Percentiles rank a stretch among this genome's conserved stretches.
Conservation (phyloP, 2,113 vertebrate genomes). For the Leucopsar rothschildi region DNA sequence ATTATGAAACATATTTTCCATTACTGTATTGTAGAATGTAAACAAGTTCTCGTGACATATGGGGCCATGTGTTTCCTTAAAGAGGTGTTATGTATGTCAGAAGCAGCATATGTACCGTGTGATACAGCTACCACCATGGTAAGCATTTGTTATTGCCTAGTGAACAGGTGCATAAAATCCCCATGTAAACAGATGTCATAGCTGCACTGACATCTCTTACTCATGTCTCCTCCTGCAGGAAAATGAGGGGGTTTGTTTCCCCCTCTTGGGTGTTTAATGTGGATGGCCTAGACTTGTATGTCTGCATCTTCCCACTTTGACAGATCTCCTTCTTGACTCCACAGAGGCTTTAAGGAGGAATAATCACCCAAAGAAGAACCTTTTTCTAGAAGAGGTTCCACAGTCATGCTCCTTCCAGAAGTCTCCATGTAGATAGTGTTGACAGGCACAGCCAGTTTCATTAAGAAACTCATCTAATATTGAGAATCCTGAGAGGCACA, state of each 20-base stretch:
- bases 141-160: constrained; percentile 64
- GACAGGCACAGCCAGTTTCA: not conserved
- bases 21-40: constrained; percentile 72
- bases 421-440: not conserved
- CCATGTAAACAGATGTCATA: constrained; percentile 68
- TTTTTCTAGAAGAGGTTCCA: not conserved
- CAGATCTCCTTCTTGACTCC: not conserved
- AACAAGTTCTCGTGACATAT: constrained; percentile 76
- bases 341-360: not conserved
- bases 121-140: constrained; percentile 68
- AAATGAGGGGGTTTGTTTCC: constrained; percentile 41
- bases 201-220: constrained; percentile 37
- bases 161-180: constrained; percentile 72
- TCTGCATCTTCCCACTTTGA: constrained; percentile 3
- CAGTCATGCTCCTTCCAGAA: not conserved
- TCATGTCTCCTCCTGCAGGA: constrained; percentile 37
- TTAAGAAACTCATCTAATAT: not conserved
- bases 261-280: constrained; percentile 24
- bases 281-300: constrained; percentile 20
- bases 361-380: not conserved
- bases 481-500: not conserved
- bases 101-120: constrained; percentile 74
- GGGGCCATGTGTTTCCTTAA: constrained; percentile 77
- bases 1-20: constrained; percentile 76
- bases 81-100: constrained; percentile 77